Base-by-base conservation (phyloP, 30 jellyfish, hydroid and myxozoan genomes). In the Clytia hemisphaerica region DNA sequence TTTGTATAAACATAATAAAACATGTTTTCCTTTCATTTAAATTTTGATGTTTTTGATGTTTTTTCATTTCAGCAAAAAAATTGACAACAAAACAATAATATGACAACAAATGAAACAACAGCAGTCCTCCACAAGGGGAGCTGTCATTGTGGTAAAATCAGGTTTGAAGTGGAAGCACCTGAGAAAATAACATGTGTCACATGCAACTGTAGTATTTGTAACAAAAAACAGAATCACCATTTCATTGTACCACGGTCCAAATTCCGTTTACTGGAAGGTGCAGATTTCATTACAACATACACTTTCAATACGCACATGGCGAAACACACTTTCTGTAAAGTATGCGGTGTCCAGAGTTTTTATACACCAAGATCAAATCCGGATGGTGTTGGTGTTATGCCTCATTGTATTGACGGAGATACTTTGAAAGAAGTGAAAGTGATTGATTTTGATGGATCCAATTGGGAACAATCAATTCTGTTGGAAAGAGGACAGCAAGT, bases 271-370 rank as follows among this genome's bases (percentile, higher is more conserved):
- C 25, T 74, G 12, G 65, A 76, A 79, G 97, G 97, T 14, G 66
- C 74, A 28, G 94, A 88, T 9, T 30, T 69, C 31, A 51, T 88
- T 42, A 79, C 93, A 14, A 78, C 94, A 25, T 88, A 88, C 62
- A 88, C 97, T 22, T 88, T 79, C 67, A 88, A 88, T 63, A 88
- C 97, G n/a, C 84, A 75, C 57, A 73, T 60, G 40, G 97, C 97
- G 26, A 75, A 88, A 60, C 97, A 88, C 51, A 60, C 79, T 45
- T 88, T 88, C 45, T 88, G 97, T 70, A 79, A 79, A 44, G 62
- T 81, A 16, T 88, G 97, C 63, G 97, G 97, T 1, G 97, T 88
- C 53, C 97, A 88, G 61, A 88, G 97, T 50, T 88, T 88, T 48
- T 88, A 88, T 76, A 45, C 47, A 37, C 97, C 97, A 3, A 88